Percentiles rank a stretch among this genome's conserved stretches.
Conservation (phyloP, 2,888 invertebrate species). For the Arenicola marina region DNA sequence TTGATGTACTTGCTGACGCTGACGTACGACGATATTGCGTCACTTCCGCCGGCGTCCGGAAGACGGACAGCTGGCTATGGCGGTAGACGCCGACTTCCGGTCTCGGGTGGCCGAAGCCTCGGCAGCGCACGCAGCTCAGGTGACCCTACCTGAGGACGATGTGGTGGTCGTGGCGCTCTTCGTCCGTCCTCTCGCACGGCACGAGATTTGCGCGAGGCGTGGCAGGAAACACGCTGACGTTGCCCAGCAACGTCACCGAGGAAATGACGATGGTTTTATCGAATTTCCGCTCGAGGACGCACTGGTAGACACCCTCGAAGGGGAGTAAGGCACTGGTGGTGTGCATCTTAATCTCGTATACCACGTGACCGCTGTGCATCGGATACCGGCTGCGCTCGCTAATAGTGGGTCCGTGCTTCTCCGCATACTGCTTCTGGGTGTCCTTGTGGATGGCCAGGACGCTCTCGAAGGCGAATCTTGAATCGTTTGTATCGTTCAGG, state of each 20-base stretch:
- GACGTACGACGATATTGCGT: background rate
- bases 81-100: background rate
- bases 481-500: background rate
- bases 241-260: background rate
- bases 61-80: background rate
- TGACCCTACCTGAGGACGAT: background rate
- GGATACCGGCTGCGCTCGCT: background rate
- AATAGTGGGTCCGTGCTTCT: background rate
- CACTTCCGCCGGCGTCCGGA: background rate
- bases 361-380: too few species aligned
- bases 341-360: background rate
- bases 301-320: background rate
- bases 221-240: background rate
- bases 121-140: background rate
- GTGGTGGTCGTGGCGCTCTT: background rate
- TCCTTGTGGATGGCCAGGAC: background rate
- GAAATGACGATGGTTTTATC: background rate
- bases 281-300: background rate
- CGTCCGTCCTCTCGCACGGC: background rate
- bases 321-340: background rate
- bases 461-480: background rate
- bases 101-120: background rate
- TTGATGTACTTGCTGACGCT: constrained; percentile 19
- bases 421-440: background rate
- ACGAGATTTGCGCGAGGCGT: background rate